A percentile compares a stretch with the other conserved stretches of the same genome.
phyloP scores from a whole-genome alignment of 1,140 invertebrate species.

The Papilio glaucus region DNA sequence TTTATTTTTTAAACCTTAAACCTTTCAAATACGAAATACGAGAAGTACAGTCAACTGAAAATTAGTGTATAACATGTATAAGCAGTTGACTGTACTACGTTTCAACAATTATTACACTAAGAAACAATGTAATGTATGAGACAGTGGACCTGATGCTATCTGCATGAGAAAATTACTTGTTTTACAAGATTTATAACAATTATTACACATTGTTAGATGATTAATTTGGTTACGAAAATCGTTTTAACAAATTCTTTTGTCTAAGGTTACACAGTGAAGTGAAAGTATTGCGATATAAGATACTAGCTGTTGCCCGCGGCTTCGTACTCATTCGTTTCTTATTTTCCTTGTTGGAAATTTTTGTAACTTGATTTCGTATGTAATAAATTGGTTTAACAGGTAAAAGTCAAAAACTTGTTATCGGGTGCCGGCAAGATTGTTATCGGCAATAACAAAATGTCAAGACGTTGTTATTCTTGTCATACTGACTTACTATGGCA shows the following conservation, averaged over 20 bases:
- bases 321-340: too few species aligned
- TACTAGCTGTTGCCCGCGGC: too few species aligned
- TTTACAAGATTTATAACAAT: constrained; percentile 20
- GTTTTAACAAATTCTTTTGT: constrained; percentile 22
- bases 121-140: not conserved
- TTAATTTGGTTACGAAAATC: constrained; percentile 22
- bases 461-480: too few species aligned
- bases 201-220: constrained; percentile 1
- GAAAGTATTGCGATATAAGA: constrained; percentile 2
- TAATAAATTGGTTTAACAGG: too few species aligned
- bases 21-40: not conserved
- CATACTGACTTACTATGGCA: too few species aligned
- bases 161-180: constrained; percentile 4
- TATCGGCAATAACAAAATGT: too few species aligned
- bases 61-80: not conserved
- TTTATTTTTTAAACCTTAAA: not conserved
- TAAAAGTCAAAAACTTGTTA: too few species aligned
- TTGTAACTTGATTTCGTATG: too few species aligned
- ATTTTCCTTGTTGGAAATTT: too few species aligned
- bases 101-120: not conserved
- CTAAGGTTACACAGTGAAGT: not conserved
- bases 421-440: too few species aligned
- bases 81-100: not conserved
- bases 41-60: not conserved
- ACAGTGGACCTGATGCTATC: constrained; percentile 11